Percentiles rank a stretch among this genome's conserved stretches.
phyloP scores from a whole-genome alignment of 2,888 invertebrate species.

The Chloroclysta siterata region DNA sequence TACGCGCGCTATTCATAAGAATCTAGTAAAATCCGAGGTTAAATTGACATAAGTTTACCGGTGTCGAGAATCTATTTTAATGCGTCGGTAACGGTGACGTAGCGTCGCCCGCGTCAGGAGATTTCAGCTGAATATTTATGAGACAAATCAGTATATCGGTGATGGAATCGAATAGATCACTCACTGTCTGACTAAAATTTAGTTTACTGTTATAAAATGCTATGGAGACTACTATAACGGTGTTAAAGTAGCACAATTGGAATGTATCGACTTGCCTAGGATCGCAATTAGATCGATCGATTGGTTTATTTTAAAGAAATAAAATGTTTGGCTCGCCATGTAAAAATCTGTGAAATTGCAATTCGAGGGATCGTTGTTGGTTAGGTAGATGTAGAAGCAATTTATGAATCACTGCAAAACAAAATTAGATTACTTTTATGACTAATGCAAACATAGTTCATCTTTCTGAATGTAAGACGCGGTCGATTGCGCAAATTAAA shows the following conservation, averaged over 20 bases:
- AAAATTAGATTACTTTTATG: background rate
- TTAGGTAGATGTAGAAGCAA: background rate
- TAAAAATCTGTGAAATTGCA: background rate
- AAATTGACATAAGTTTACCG: constrained; percentile 58
- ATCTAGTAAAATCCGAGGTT: constrained; percentile 51
- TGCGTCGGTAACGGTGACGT: constrained; percentile 47
- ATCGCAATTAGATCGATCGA: background rate
- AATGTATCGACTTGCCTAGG: background rate
- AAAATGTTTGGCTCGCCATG: background rate
- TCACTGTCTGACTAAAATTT: constrained; percentile 25
- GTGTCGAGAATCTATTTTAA: constrained; percentile 57
- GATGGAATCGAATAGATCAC: constrained; percentile 34
- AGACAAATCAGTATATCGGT: constrained; percentile 42
- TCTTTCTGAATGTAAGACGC: constrained; percentile 1
- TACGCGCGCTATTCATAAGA: constrained; percentile 42
- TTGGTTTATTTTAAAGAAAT: background rate
- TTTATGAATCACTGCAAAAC: constrained; percentile 1
- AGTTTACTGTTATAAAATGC: constrained; percentile 13
- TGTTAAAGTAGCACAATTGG: constrained; percentile 6
- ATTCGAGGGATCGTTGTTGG: background rate
- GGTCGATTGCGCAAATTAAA: background rate
- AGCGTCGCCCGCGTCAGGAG: constrained; percentile 53
- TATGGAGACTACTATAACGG: background rate
- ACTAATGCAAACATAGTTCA: background rate
- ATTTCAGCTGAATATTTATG: constrained; percentile 50